Evolutionary conservation across 2,797 vertebrate species (phyloP).

Genomic region (Adrianichthys oophorus): DNA sequence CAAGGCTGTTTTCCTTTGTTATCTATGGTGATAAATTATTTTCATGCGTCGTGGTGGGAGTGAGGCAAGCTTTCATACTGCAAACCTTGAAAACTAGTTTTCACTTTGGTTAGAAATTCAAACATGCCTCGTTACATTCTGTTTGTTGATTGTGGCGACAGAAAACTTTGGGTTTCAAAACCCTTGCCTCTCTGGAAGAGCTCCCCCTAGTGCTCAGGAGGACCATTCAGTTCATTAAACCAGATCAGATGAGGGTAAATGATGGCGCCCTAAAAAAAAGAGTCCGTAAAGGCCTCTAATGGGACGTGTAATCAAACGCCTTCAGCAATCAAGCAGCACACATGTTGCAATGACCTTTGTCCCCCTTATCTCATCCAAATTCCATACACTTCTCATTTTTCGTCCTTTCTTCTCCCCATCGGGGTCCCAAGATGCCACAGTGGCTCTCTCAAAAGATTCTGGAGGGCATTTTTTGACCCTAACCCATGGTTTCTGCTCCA

Average conservation of each 20-base stretch:
- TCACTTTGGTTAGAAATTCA: slow-evolving; percentile 21
- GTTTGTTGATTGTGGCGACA: slow-evolving; percentile 10
- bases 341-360: slow-evolving; percentile 76
- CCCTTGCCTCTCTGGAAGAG: slow-evolving; percentile 38
- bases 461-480: slow-evolving; percentile 56
- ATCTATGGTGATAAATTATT: slow-evolving; percentile 74
- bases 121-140: slow-evolving; percentile 15
- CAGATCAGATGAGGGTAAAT: slow-evolving; percentile 64
- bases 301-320: slow-evolving; percentile 75
- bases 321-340: slow-evolving; percentile 74
- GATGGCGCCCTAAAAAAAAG: slow-evolving; percentile 58
- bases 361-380: slow-evolving; percentile 79
- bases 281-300: slow-evolving; percentile 71
- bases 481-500: slow-evolving; percentile 4
- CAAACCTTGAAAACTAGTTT: slow-evolving; percentile 70
- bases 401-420: slow-evolving; percentile 55
- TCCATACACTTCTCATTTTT: slow-evolving; percentile 73
- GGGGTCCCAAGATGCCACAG: slow-evolving; percentile 54
- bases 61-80: slow-evolving; percentile 35
- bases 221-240: slow-evolving; percentile 50
- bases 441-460: slow-evolving; percentile 61
- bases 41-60: slow-evolving; percentile 58
- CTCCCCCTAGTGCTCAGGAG: slow-evolving; percentile 73
- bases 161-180: slow-evolving; percentile 16
- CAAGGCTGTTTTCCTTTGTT: slow-evolving; percentile 81